Evolutionary conservation across 2,797 vertebrate genomes (phyloP), one percentile per base, ranked within the genome.

Genomic region (Sebastes nivosus): DNA sequence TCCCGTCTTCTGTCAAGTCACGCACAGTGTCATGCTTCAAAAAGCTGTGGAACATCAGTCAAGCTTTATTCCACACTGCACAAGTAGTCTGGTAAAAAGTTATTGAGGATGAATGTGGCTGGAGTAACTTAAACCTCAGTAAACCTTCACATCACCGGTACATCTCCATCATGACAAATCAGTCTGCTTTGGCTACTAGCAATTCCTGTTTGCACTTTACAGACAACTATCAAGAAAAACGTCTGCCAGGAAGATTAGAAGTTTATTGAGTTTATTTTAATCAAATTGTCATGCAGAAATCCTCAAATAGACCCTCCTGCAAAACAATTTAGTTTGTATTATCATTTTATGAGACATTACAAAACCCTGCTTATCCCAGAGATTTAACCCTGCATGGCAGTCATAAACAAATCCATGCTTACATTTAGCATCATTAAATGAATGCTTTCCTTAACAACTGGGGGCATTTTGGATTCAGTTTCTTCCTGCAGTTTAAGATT

Each of bases 221-320:
- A 50, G 50, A 25, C n/a, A 67, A 22, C 20, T 13, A 54, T 32
- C 16, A 9, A n/a, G 34, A 58, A 13, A 42, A 55, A 34, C 4
- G 9, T 61, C 58, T 79, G 74, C 66, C 73, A 54, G 72, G 60
- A 61, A 65, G 60, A 73, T 83, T 46, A 58, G 13, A 71, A 9
- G 6, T 79, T 82, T 64, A 81, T 76, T 83, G 61, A 75, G 64
- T 85, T 85, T 77, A 72, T 83, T 89, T 77, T 71, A 77, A 89
- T 76, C 79, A 22, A 67, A 72, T 73, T 58, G 50, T 50, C 59
- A 75, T 38, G 58, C 64, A 54, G 30, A 64, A 75, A 82, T 79
- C 72, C 54, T 63, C 7, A 73, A 83, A 86, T 36, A 81, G 65
- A 75, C 25, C 36, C 55, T 60, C 14, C 13, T 70, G 32, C 36